Base-by-base conservation (phyloP, 2,113 vertebrate genomes). In the Sinocyclocheilus anshuiensis region DNA sequence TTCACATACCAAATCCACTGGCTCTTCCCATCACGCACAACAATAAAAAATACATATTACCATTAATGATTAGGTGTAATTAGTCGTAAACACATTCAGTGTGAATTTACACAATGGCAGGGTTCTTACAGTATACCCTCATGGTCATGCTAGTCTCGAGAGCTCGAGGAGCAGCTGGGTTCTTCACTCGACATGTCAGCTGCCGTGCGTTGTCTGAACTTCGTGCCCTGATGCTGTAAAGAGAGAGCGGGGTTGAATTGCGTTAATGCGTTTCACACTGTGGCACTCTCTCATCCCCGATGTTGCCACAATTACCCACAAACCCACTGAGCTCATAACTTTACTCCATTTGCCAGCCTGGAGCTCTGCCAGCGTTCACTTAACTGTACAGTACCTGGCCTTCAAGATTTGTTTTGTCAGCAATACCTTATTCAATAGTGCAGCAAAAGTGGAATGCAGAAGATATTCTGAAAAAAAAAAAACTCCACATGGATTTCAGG, bases 101-200 rank as follows among this genome's bases (percentile, higher is more conserved):
- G 61, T 39, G 59, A 77, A 77, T 53, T 10, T 77, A 2, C 1
- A 83, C 8, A 65, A 72, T 33, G 1, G 18, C 9, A 81, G 59
- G 78, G 86, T 88, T 90, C 94, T 95, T 92, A 94, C 95, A 95
- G 89, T 91, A 91, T 61, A 95, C 92, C 13, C 89, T 96, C 96
- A 97, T 96, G 86, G 91, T 93, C 90, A 95, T 18, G 10, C 89
- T 91, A 29, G 90, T 93, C 86, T 91, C 91, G 80, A 95, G 89
- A 22, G 94, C 92, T n/a, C 67, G 83, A 75, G 87, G 83, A 65
- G 93, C 71, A 57, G 94, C 95, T 1, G 89, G 85, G 87, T 94
- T 95, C 26, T 77, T 92, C 1, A 90, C 94, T 2, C 86, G 91
- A 89, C 96, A 97, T 16, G 90, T 72, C 86, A 97, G 84, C 69